Evolutionary conservation across 2,797 vertebrate genomes (phyloP).

Genomic region (Fistularia commersonii): DNA sequence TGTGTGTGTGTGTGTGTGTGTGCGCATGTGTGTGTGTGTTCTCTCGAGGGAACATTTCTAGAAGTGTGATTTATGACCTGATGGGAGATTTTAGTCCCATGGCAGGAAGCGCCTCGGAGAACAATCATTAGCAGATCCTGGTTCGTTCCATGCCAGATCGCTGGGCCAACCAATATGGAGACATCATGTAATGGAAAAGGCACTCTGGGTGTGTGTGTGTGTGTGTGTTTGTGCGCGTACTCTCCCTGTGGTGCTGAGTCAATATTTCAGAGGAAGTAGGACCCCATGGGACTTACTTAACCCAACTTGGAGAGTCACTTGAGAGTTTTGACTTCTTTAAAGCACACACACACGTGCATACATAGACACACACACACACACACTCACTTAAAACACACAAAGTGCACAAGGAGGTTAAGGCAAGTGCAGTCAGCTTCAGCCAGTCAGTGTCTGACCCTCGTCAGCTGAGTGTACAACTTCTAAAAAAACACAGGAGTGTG

Average conservation of each 20-base stretch:
- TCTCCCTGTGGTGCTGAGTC: slow-evolving; percentile 56
- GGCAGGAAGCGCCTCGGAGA: not conserved
- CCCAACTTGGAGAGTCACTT: slow-evolving; percentile 32
- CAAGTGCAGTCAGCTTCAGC: slow-evolving; percentile 13
- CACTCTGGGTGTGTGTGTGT: slow-evolving; percentile 13
- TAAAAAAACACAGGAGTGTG: too few species aligned
- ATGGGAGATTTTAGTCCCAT: too few species aligned
- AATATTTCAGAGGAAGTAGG: slow-evolving; percentile 66
- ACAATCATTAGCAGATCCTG: slow-evolving; percentile 17
- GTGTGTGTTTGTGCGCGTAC: slow-evolving; percentile 24
- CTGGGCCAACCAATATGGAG: slow-evolving; percentile 42
- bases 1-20: too few species aligned
- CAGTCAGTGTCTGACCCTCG: slow-evolving; percentile 15
- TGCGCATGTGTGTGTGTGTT: too few species aligned
- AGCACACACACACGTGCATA: slow-evolving; percentile 11
- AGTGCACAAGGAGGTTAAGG: slow-evolving; percentile 9
- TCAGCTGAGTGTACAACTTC: too few species aligned
- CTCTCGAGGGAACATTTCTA: too few species aligned
- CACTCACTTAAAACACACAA: slow-evolving; percentile 5
- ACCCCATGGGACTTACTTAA: slow-evolving; percentile 46
- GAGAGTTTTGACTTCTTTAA: slow-evolving; percentile 39
- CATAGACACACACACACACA: slow-evolving; percentile 1
- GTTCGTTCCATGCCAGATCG: slow-evolving; percentile 33
- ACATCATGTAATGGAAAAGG: slow-evolving; percentile 54
- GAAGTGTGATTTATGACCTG: too few species aligned